phyloP scores from a whole-genome alignment of 1,140 invertebrate species.

The Marisa cornuarietis region DNA sequence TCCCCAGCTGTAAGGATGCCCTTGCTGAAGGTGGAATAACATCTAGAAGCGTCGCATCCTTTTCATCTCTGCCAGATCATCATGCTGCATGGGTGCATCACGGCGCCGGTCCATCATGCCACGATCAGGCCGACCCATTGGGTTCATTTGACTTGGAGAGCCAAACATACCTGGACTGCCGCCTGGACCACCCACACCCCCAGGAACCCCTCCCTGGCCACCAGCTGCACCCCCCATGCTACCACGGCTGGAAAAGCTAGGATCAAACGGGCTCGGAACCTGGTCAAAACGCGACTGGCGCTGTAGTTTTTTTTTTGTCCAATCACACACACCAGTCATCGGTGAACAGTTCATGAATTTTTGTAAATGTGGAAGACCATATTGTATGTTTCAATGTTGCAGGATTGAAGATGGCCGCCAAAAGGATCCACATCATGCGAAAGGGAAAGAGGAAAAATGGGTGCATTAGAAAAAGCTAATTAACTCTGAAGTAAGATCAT shows the following conservation, averaged over 20 bases:
- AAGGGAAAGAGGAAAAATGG: slow-evolving; percentile 16
- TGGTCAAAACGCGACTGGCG: slow-evolving; percentile 33
- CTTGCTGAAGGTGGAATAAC: too few relatives aligned
- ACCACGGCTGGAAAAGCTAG: slow-evolving; percentile 27
- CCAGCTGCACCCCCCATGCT: slow-evolving; percentile 28
- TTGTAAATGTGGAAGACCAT: background rate
- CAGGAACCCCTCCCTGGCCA: slow-evolving; percentile 19
- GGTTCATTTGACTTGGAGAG: slow-evolving; percentile 7
- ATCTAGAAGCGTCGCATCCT: slow-evolving; percentile 44
- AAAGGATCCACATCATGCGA: slow-evolving; percentile 2
- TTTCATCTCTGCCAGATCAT: slow-evolving; percentile 45
- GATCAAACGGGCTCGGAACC: slow-evolving; percentile 23
- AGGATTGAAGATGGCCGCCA: background rate
- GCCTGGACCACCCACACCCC: slow-evolving; percentile 2
- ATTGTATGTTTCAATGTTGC: background rate
- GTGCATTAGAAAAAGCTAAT: slow-evolving; percentile 5
- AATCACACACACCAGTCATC: background rate
- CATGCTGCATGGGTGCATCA: slow-evolving; percentile 31
- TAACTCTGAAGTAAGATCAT: too few relatives aligned
- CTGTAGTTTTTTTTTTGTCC: slow-evolving; percentile 2
- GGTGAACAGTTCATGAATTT: background rate
- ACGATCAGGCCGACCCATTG: slow-evolving; percentile 25
- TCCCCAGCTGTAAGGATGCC: too few relatives aligned
- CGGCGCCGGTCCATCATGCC: slow-evolving; percentile 32
- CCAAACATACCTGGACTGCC: slow-evolving; percentile 20